phyloP scores from a whole-genome alignment of 2,113 vertebrate genomes.

The Salvator merianae region DNA sequence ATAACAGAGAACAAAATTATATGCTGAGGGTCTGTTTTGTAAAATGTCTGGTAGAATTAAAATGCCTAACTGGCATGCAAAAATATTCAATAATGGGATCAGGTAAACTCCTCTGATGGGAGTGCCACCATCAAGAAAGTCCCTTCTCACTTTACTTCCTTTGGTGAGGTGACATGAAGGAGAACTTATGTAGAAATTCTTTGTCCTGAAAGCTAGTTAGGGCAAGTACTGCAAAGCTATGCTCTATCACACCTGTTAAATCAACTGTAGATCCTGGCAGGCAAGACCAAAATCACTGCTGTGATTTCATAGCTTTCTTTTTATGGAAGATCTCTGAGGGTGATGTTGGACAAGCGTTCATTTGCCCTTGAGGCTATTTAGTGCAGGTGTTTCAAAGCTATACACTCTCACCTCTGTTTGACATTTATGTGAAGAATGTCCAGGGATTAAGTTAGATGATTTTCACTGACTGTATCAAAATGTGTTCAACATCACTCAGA shows the following conservation, averaged over 20 bases:
- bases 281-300: slow-evolving; percentile 30
- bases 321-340: slow-evolving; percentile 29
- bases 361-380: slow-evolving; percentile 24
- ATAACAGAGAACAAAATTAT: too few relatives aligned
- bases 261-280: slow-evolving; percentile 33
- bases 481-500: neutral
- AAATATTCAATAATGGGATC: too few relatives aligned
- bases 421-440: slow-evolving; percentile 47
- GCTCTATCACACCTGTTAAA: slow-evolving; percentile 29
- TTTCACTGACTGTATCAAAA: slow-evolving; percentile 29
- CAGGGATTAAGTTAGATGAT: slow-evolving; percentile 27
- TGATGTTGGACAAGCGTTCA: slow-evolving; percentile 51
- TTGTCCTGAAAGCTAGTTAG: too few relatives aligned
- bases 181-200: too few relatives aligned
- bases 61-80: too few relatives aligned
- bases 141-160: too few relatives aligned
- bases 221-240: too few relatives aligned
- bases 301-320: slow-evolving; percentile 36
- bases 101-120: too few relatives aligned
- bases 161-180: too few relatives aligned
- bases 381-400: slow-evolving; percentile 38
- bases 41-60: too few relatives aligned
- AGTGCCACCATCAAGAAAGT: too few relatives aligned
- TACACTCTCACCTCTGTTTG: slow-evolving; percentile 38
- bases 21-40: too few relatives aligned